phyloP scores from a whole-genome alignment of 2,888 invertebrate genomes.

The Prosopocoilus inquinatus region DNA sequence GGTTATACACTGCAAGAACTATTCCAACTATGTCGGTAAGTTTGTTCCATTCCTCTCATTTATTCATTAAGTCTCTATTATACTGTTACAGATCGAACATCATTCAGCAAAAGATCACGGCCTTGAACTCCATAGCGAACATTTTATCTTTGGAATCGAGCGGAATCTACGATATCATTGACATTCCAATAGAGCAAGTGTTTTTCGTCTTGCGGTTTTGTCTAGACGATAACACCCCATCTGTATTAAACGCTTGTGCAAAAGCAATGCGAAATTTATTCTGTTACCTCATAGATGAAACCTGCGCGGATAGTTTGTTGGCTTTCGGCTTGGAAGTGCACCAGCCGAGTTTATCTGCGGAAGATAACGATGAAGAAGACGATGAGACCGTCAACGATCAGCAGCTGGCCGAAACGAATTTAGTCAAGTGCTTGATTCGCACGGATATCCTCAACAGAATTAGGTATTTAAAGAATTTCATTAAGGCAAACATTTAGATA shows the following conservation, averaged over 20 bases:
- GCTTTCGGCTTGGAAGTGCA: conserved; percentile 64
- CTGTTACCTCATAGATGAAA: conserved; percentile 76
- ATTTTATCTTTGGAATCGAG: conserved; percentile 69
- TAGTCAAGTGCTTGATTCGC: conserved; percentile 69
- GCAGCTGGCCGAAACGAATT: conserved; percentile 80
- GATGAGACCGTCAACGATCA: conserved; percentile 77
- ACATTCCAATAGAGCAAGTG: conserved; percentile 72
- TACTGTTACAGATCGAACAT: conserved; percentile 60
- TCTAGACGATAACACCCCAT: conserved; percentile 77
- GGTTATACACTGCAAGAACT: conserved; percentile 90
- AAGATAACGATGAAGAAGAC: conserved; percentile 49
- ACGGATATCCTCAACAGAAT: conserved; percentile 76
- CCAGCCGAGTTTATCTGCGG: conserved; percentile 58
- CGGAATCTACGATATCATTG: conserved; percentile 75
- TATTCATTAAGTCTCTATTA: conserved; percentile 6
- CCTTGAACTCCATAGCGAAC: conserved; percentile 76
- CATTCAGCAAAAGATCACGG: conserved; percentile 80
- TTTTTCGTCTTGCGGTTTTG: conserved; percentile 81
- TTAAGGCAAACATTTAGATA: no score
- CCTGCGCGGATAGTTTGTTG: conserved; percentile 65
- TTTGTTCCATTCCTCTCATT: not conserved
- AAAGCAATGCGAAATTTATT: conserved; percentile 73
- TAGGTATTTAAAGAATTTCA: conserved; percentile 46
- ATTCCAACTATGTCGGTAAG: conserved; percentile 68
- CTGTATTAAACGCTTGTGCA: conserved; percentile 72